Base-by-base conservation (phyloP, 2,113 vertebrate species). In the Hippocampus comes region DNA sequence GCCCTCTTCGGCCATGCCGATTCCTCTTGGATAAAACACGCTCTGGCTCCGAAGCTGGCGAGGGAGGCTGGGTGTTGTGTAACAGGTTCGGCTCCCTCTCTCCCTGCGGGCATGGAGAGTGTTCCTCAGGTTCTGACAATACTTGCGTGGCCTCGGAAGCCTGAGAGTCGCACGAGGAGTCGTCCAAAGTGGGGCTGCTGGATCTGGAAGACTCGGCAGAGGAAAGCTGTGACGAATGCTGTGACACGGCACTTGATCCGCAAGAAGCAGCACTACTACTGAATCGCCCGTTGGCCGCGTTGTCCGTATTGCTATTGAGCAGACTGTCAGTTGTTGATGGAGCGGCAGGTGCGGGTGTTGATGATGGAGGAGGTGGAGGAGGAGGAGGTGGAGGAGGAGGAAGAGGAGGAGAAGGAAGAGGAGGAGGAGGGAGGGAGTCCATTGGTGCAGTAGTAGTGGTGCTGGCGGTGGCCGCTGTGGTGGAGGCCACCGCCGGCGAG, bases 131-230 rank as follows among this genome's bases (percentile, higher is more conserved):
- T 80, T 97, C 97, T 1, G 95, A 95, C 56, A 95, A 91, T 4
- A 89, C 90, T 84, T 95, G 96, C 17, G 95, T 93, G 89, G 94
- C 97, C 89, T 99, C 97, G 0, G 97, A 99, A 49, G 90, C 96
- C 91, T 99, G 97, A 25, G 97, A 99, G 81, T 99, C 97, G 0
- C 96, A 96, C 9, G 97, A 98, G 0, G 97, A 98, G 74, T 98
- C 92, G 59, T 93, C 97, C 53, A 98, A 92, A 3, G 95, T 99
- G 63, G 97, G 97, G 73, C 95, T 98, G 71, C 96, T 98, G 75
- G 97, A 99, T 30, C 97, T 93, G 7, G 97, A 99, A 63, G 96
- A 98, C 88, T 99, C 97, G 64, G 95, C 97, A 0, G 97, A 99
- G 34, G 97, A 98, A 73, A 95, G 92, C 78, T 99, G 97, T n/a